Percentiles rank a stretch among this genome's conserved stretches.
Conservation (phyloP, 2,888 invertebrate species). For the Callyntrura sp. region DNA sequence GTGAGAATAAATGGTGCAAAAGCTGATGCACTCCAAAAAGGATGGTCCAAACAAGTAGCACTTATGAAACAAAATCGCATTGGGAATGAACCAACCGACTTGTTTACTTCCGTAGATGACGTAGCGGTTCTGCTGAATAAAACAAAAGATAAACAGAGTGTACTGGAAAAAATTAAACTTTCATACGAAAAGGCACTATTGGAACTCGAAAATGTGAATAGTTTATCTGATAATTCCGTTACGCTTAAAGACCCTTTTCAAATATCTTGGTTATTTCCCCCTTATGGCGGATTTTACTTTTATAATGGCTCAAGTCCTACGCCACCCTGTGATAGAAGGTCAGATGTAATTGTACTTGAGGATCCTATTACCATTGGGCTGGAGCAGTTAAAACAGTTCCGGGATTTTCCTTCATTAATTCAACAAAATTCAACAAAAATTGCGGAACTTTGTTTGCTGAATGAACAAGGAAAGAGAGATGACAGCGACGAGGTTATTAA, state of each 20-base stretch:
- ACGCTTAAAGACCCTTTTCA: slow-evolving; percentile 37
- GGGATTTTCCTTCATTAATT: slow-evolving; percentile 20
- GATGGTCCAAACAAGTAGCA: not conserved
- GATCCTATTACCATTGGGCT: slow-evolving; percentile 66
- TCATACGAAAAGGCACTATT: not conserved
- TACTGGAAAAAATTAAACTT: not conserved
- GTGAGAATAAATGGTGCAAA: not conserved
- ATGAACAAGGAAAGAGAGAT: not conserved
- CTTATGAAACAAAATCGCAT: not conserved
- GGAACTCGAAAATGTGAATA: not conserved
- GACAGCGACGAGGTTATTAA: not conserved
- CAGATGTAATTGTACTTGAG: slow-evolving; percentile 73
- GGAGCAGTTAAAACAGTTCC: slow-evolving; percentile 62
- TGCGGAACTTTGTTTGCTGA: not conserved
- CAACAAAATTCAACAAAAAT: not conserved
- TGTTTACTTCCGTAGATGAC: slow-evolving; percentile 5
- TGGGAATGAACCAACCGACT: not conserved
- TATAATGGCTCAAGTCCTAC: slow-evolving; percentile 78
- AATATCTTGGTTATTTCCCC: slow-evolving; percentile 77
- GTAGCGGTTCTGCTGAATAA: not conserved
- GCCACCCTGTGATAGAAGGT: slow-evolving; percentile 72
- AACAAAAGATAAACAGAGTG: not conserved
- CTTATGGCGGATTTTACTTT: slow-evolving; percentile 66
- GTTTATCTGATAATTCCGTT: not conserved
- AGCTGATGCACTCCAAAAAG: not conserved